Base-by-base conservation (phyloP, 30 jellyfish, hydroid and myxozoan genomes). In the Nemopilema nomurai region DNA sequence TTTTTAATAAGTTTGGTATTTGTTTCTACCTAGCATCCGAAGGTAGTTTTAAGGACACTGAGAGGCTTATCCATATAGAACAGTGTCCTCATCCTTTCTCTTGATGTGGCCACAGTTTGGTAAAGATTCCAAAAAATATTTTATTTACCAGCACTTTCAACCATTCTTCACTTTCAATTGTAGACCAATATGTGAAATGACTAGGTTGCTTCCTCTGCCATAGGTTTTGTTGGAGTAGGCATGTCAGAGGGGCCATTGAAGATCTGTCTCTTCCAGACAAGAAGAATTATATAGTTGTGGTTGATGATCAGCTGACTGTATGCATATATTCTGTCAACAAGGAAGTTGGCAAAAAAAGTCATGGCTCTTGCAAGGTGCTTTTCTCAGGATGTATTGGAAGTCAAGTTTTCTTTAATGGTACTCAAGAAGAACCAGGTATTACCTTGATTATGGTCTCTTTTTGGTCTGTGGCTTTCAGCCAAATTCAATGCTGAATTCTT, bases 301-400 rank as follows among this genome's bases (percentile, higher is more conserved):
- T 80, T 49, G 89, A 80, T 65, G 28, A 27, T n/a, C 81, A 68
- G 18, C 67, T 29, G 73, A 80, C 49, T 50, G 21, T 65, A 49
- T 80, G 89, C 33, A 49, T 80, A 30, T 80, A 28, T 63, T 80
- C 89, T 25, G 89, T 66, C 8, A 63, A 63, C 81, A 71, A 41
- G 0, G 20, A 3, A 33, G 22, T 8, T 8, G 51, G 41, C 51
- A 31, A 18, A n/a, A 80, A 4, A 18, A 21, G 27, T 18, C 41
- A 22, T 24, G 32, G 33, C 1, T 32, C 81, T 16, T 64, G 71
- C 73, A 65, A 65, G 31, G 78, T 67, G 26, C 68, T 63, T 16
- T 49, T 80, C 16, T 50, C 65, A 17, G 41, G 81, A 0, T 65
- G 28, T 49, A 63, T 80, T 17, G 74, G 89, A 69, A 80, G 65